Evolutionary conservation across 2,888 invertebrate genomes (phyloP), one percentile per base, ranked within the genome.

Genomic region (Dioctria rufipes): DNA sequence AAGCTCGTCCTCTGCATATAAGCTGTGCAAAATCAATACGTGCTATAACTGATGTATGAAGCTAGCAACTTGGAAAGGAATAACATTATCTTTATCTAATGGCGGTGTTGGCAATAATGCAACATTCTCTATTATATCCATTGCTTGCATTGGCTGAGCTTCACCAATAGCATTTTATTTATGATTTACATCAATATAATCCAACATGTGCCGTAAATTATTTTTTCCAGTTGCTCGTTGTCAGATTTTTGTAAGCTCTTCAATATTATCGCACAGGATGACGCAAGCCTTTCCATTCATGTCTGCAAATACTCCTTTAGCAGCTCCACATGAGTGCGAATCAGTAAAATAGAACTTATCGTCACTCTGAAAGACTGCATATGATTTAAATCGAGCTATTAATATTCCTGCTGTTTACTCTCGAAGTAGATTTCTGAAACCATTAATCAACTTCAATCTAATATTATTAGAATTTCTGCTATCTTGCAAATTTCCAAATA

Each of bases 271-370:
- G 46, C 78, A 78, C 78, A 78, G 54, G 40, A 80, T 80, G 0
- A 77, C 58, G 78, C 66, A 75, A 5, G 65, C 75, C 65, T 67
- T 67, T 39, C 77, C 54, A 39, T 42, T 49, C n/a, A 49, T 43
- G 11, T 43, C 11, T n/a, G 83, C 81, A 51, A 43, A 80, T 9
- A 82, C 51, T 43, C 84, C 84, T 80, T 84, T 84, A 58, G 80
- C 65, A n/a, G n/a, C n/a, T 9, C 85, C 85, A 83, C 84, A 84
- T 39, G 84, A 81, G 82, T 85, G 83, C 11, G 84, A 84, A 71
- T 85, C 81, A 61, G 78, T 82, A 75, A 84, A 84, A 67, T 84
- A 84, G 71, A 81, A 84, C 78, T 84, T 69, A 51, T 42, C 71
- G 3, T 71, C 71, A 39, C 51, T 51, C 9, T 39, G 25, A 49